Conservation (phyloP, 2,888 invertebrate species). For the Pterobdella sp. region DNA sequence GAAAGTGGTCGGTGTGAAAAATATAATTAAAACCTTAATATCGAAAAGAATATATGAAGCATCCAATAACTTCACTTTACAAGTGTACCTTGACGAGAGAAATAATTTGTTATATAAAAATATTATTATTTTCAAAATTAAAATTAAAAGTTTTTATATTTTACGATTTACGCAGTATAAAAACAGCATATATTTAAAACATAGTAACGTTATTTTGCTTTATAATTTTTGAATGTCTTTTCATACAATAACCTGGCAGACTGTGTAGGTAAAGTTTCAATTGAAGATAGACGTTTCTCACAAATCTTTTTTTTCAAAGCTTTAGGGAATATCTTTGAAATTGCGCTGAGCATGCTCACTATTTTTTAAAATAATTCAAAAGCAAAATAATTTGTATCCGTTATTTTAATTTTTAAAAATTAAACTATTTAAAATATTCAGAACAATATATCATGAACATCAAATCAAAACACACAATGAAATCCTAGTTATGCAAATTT, state of each 20-base stretch:
- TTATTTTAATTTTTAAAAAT: too few species aligned
- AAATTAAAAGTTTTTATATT: too few species aligned
- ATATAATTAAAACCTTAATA: conserved; percentile 3
- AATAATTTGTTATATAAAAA: not conserved
- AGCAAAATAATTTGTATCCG: too few species aligned
- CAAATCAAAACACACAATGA: too few species aligned
- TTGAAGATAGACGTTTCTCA: not conserved
- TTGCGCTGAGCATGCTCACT: not conserved
- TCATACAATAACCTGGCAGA: not conserved
- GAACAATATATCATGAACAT: too few species aligned
- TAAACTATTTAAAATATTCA: too few species aligned
- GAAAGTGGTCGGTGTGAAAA: not conserved
- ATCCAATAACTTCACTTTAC: not conserved
- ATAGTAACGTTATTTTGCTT: too few species aligned
- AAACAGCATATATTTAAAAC: too few species aligned
- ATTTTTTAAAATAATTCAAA: too few species aligned
- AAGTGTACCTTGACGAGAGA: not conserved
- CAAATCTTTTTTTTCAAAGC: not conserved
- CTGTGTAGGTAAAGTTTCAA: not conserved
- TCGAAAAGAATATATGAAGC: not conserved
- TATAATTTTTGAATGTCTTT: not conserved
- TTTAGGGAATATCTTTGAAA: not conserved
- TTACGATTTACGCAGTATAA: too few species aligned
- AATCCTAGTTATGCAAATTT: too few species aligned
- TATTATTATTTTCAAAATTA: not conserved